Evolutionary conservation across 2,888 invertebrate species (phyloP).

Genomic region (Xylophagus ater): DNA sequence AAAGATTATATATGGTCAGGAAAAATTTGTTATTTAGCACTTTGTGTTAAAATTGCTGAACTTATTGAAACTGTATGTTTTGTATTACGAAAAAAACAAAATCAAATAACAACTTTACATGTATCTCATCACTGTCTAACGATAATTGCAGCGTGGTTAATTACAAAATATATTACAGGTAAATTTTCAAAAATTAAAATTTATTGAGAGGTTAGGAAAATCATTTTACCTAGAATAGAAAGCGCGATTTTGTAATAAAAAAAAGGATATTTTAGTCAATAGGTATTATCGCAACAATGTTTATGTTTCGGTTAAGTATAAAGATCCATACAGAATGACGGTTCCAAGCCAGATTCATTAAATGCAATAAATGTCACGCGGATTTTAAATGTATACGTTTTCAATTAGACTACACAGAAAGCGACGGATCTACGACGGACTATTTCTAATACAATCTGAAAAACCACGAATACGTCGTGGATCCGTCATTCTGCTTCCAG

Average conservation of each 20-base stretch:
- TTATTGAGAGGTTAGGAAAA: neutral
- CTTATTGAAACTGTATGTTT: slow-evolving; percentile 61
- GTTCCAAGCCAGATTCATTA: too few species aligned
- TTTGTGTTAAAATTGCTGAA: slow-evolving; percentile 54
- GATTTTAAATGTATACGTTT: too few species aligned
- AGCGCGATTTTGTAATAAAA: neutral
- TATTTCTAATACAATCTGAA: too few species aligned
- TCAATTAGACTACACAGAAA: too few species aligned
- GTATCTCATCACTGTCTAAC: slow-evolving; percentile 61
- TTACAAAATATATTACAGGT: slow-evolving; percentile 56
- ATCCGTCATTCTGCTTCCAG: too few species aligned
- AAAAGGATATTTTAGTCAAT: neutral
- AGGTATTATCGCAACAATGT: too few species aligned
- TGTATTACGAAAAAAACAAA: slow-evolving; percentile 56
- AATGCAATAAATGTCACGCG: too few species aligned
- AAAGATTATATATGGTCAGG: slow-evolving; percentile 17
- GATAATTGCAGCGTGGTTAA: slow-evolving; percentile 48
- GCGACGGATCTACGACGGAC: too few species aligned
- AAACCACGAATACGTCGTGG: too few species aligned
- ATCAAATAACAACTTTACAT: slow-evolving; percentile 60
- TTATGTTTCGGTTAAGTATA: too few species aligned
- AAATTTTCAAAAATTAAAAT: slow-evolving; percentile 24
- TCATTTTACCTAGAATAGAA: neutral
- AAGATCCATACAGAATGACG: too few species aligned
- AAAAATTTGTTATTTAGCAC: slow-evolving; percentile 47